Evolutionary conservation across 2,797 vertebrate genomes (phyloP), one percentile per base, ranked within the genome.

Genomic region (Melanotaenia parkinsoni): DNA sequence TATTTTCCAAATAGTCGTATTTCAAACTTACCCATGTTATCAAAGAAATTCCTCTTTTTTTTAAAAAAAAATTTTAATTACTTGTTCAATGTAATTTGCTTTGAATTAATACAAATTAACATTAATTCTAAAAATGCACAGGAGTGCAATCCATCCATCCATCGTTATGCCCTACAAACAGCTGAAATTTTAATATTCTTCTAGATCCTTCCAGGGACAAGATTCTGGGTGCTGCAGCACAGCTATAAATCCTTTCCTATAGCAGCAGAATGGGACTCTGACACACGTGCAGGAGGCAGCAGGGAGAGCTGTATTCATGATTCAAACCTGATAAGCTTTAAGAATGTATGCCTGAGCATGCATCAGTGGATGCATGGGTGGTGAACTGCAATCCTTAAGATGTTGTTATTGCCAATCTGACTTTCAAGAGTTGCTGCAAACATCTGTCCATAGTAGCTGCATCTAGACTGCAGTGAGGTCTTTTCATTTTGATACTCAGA

Each of bases 111-210:
- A 2, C 26, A 28, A 28, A 28, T 28, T 28, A 28, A 28, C 43
- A 18, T 5, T 20, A 18, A 45, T 20, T 45, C 43, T 45, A 45
- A 20, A 18, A 14, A 45, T 7, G 43, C 43, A 18, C 38, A 20
- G 13, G 16, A 45, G 16, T 45, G 18, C 45, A 47, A 77, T 58
- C 68, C 56, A 32, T 45, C 35, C 58, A 33, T 45, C n/a, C 53
- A 35, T 57, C 70, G 74, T 54, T 77, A 47, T 47, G 18, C 72
- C 73, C 70, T 60, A 11, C 84, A 81, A 59, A 75, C 79, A 86
- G 59, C 77, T 88, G 88, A 91, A 89, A 91, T 90, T 89, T 87
- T 62, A 85, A 86, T 84, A 79, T 85, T 33, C 33, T 74, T 33
- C 68, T 20, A 30, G 57, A 67, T 65, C 89, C 77, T 84, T 72